phyloP scores from a whole-genome alignment of 1,140 invertebrate genomes.

The Andricus grossulariae region DNA sequence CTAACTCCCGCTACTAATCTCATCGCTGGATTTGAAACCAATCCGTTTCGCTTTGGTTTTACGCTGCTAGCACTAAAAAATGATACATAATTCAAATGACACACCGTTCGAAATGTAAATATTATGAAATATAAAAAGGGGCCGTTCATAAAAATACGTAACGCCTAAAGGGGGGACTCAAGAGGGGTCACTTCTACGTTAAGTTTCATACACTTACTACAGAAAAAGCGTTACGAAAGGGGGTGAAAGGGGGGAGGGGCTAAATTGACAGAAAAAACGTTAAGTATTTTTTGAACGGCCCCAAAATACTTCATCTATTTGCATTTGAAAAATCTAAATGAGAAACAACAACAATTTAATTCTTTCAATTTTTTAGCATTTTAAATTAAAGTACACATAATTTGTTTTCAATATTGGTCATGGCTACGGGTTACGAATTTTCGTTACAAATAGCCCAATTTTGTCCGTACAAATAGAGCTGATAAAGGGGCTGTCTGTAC shows the following conservation, averaged over 20 bases:
- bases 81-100: conserved; percentile 34
- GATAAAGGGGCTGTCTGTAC: too few species aligned
- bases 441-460: too few species aligned
- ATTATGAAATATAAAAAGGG: conserved; percentile 2
- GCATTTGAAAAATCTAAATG: not conserved
- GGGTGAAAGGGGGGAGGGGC: too few species aligned
- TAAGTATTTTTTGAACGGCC: not conserved
- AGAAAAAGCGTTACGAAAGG: too few species aligned
- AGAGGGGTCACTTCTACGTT: too few species aligned
- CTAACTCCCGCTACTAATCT: conserved; percentile 83
- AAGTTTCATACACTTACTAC: too few species aligned
- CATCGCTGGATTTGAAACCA: conserved; percentile 94
- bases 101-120: conserved; percentile 43
- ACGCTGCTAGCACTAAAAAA: conserved; percentile 72
- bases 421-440: too few species aligned
- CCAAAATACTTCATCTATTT: not conserved
- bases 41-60: conserved; percentile 89
- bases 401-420: not conserved
- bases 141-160: too few species aligned
- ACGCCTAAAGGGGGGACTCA: too few species aligned
- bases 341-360: not conserved
- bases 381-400: not conserved
- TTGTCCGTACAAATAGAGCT: too few species aligned
- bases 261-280: not conserved
- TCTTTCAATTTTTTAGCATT: not conserved